phyloP scores from a whole-genome alignment of 2,888 invertebrate species.

The Phengaris alcon region DNA sequence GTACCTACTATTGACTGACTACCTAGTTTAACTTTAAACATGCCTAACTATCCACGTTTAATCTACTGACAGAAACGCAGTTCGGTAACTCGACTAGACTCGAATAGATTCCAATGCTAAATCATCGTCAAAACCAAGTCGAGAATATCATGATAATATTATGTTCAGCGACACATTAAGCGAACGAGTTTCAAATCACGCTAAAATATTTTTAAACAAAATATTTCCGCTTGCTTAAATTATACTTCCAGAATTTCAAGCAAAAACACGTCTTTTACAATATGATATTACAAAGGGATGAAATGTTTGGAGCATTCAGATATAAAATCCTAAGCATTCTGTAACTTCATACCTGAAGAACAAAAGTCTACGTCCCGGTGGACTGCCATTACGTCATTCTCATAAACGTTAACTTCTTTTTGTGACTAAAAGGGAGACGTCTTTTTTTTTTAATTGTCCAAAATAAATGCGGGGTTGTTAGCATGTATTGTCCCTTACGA shows the following conservation, averaged over 20 bases:
- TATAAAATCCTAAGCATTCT: conserved; percentile 50
- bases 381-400: conserved; percentile 41
- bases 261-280: conserved; percentile 3
- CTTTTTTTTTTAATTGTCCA: conserved; percentile 36
- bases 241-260: conserved; percentile 40
- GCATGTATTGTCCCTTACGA: conserved; percentile 10
- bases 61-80: too few species aligned
- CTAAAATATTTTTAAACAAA: not conserved
- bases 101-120: not conserved
- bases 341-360: conserved; percentile 52
- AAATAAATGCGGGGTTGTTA: conserved; percentile 19
- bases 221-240: not conserved
- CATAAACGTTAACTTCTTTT: conserved; percentile 38
- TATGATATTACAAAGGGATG: conserved; percentile 12
- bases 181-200: not conserved
- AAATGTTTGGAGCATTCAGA: conserved; percentile 49
- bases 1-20: too few species aligned
- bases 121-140: not conserved
- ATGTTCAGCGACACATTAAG: not conserved
- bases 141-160: not conserved
- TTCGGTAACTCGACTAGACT: too few species aligned
- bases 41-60: too few species aligned
- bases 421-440: conserved; percentile 32
- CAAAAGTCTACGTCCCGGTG: conserved; percentile 47
- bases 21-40: too few species aligned